Conservation (phyloP, 2,113 vertebrate species). For the Smithornis capensis region DNA sequence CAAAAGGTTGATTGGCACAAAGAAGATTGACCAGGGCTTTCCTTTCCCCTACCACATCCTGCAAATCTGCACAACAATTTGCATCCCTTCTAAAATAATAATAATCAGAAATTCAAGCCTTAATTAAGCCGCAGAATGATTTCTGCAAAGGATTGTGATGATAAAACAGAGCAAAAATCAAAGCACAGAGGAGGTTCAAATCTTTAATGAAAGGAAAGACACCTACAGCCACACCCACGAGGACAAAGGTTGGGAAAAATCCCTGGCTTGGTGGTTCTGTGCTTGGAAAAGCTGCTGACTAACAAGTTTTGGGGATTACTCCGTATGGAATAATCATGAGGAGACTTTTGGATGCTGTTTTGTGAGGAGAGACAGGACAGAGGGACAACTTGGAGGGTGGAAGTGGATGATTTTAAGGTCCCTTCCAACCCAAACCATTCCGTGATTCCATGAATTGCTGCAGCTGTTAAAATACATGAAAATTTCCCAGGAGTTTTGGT, state of each 20-base stretch:
- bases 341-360: background rate
- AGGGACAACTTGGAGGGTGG: background rate
- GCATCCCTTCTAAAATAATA: background rate
- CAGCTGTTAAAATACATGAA: no score
- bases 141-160: background rate
- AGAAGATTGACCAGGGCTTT: background rate
- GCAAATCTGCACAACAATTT: background rate
- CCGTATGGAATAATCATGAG: accelerated
- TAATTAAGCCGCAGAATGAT: background rate
- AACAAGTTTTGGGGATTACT: background rate
- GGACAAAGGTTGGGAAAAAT: background rate
- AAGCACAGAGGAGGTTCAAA: background rate
- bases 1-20: conserved; percentile 7
- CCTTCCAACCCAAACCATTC: no score
- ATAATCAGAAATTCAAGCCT: background rate
- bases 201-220: background rate
- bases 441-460: no score
- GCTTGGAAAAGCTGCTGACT: background rate
- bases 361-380: background rate
- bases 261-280: background rate
- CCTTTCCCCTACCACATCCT: background rate
- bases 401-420: no score
- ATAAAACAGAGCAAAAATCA: background rate
- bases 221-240: background rate
- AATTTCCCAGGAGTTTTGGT: no score